Base-by-base conservation (phyloP, 2,797 vertebrate genomes). In the Arctocebus calabarensis region DNA sequence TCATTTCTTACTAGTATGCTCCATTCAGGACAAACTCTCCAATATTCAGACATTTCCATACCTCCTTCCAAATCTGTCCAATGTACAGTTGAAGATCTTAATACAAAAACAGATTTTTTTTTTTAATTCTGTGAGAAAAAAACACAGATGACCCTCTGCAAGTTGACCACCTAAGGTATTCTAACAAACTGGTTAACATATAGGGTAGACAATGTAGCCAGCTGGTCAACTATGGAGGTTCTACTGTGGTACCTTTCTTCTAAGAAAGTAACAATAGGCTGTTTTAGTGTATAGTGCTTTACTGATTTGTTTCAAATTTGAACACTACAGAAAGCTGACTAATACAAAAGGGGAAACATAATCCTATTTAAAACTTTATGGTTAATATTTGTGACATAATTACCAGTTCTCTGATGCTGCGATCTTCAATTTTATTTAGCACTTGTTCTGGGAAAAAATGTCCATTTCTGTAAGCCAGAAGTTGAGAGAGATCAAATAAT, bases 401-500 rank as follows among this genome's bases (percentile, higher is more conserved):
- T 99, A 99, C 99, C 99, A 99, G 98, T 92, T 99, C 99, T 97
- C 99, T 98, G 97, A 99, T 99, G 97, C 98, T 99, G 32, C 12
- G 68, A 97, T 99, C 99, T 98, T 99, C 99, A 85, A 99, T 99
- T 98, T 99, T 99, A 98, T 98, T 98, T 52, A 99, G 98, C 37
- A 99, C 99, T 95, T 99, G 99, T 96, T 99, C 99, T 0, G 99
- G 99, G 94, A 99, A 99, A 97, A 99, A 99, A 81, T 98, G 99
- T 71, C 99, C 99, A 97, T 99, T 99, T 93, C 99, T 99, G 89
- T 99, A 99, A 1, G 99, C 99, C 98, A 99, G 97, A 97, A 99
- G 98, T 98, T 99, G 99, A 64, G 99, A 99, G 86, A 99, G 98
- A 96, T 99, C 99, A 96, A 99, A 99, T 59, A 99, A 98, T 3